Conservation (phyloP, 2,888 invertebrate species). For the Drosophila imparisetae region DNA sequence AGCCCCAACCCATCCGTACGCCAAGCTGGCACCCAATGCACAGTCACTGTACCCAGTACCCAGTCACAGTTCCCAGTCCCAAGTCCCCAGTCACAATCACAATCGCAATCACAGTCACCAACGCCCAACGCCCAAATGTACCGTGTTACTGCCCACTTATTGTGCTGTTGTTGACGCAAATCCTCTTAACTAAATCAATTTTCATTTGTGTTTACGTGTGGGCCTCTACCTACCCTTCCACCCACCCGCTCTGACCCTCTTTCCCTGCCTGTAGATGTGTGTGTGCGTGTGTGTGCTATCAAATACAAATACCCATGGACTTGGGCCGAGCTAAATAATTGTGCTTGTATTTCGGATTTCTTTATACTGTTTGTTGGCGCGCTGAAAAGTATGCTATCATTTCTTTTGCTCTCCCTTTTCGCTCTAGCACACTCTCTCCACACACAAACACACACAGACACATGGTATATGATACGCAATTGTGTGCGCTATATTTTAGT, state of each 20-base stretch:
- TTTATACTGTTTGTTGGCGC: conserved; percentile 29
- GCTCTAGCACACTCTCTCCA: not conserved
- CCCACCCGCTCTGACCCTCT: not conserved
- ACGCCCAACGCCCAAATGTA: conserved; percentile 31
- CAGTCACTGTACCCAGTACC: conserved; percentile 3
- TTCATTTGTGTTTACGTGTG: conserved; percentile 71
- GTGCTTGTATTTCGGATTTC: conserved; percentile 53
- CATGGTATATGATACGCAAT: conserved; percentile 1
- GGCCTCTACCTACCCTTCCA: conserved; percentile 5
- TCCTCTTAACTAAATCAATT: conserved; percentile 80
- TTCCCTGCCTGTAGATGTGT: conserved; percentile 8
- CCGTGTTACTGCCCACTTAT: conserved; percentile 72
- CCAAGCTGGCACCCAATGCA: conserved; percentile 6
- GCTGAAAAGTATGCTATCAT: conserved; percentile 63
- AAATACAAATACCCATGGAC: conserved; percentile 47
- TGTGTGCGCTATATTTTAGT: conserved; percentile 39
- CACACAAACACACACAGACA: not conserved
- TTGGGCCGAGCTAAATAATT: conserved; percentile 57
- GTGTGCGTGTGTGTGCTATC: conserved; percentile 26
- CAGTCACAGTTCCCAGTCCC: not conserved
- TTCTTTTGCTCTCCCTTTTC: conserved; percentile 15
- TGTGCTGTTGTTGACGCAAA: conserved; percentile 80
- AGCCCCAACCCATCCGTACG: conserved; percentile 20
- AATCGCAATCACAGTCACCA: conserved; percentile 13
- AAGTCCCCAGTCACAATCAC: conserved; percentile 8